Conservation (phyloP, 2,797 vertebrate genomes). For the Enteromius trimaculatus region DNA sequence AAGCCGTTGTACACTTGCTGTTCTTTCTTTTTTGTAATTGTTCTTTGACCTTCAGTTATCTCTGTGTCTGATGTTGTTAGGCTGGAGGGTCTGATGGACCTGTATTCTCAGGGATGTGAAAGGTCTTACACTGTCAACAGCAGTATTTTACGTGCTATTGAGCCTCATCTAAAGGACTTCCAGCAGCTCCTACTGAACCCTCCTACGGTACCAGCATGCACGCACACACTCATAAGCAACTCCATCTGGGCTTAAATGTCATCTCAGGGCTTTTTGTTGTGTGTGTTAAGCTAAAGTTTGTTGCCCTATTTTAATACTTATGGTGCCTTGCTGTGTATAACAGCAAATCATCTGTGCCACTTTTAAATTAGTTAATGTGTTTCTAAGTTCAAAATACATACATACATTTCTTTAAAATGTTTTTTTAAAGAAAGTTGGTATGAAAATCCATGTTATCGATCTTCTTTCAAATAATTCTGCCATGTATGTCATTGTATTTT, state of each 20-base stretch:
- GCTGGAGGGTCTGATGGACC: constrained; percentile 93
- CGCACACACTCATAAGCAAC: not conserved
- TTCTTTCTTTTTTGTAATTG: not conserved
- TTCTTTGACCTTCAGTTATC: not conserved
- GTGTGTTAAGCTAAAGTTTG: not conserved
- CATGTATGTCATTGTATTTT: not conserved
- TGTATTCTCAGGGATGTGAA: constrained; percentile 97
- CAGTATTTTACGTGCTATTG: constrained; percentile 90
- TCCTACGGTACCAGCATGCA: constrained; percentile 84
- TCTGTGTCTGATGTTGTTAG: constrained; percentile 67
- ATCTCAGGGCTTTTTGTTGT: not conserved
- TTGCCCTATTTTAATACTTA: not conserved
- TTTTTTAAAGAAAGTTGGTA: not conserved
- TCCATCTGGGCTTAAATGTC: not conserved
- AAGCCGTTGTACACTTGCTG: not conserved
- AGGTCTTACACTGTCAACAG: constrained; percentile 89
- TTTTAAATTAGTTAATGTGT: not conserved
- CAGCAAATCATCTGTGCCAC: not conserved
- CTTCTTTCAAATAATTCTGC: too few relatives aligned
- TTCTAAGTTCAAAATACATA: not conserved
- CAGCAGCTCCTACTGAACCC: constrained; percentile 93
- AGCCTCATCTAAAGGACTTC: constrained; percentile 95
- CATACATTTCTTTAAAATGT: too few relatives aligned
- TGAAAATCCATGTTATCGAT: not conserved
- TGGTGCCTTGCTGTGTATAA: not conserved